Percentiles rank a stretch among this genome's conserved stretches.
These are phyloP conservation scores for Conops quadrifasciatus DNA, from an alignment of 2,888 invertebrate species.

Conservation along the genomic window DNA sequence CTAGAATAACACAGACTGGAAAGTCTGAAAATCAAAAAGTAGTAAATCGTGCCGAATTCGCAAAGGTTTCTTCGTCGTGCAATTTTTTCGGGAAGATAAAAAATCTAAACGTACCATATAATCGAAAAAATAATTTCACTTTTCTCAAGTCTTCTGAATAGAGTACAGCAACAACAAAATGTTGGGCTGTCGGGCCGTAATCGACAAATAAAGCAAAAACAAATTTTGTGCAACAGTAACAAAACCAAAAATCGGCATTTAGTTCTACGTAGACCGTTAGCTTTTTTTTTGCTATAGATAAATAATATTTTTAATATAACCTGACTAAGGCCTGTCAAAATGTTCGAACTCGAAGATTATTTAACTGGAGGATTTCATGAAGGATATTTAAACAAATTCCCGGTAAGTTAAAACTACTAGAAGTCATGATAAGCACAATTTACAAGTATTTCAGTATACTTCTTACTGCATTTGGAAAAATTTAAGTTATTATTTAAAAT, in stretches of 20 bases:
- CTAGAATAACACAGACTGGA: constrained; percentile 16
- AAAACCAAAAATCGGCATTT: not conserved
- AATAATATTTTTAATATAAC: not conserved
- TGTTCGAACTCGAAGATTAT: constrained; percentile 78
- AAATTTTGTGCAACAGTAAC: constrained; percentile 2
- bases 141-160: not conserved
- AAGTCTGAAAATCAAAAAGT: constrained; percentile 21
- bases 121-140: not conserved
- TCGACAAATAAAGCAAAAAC: constrained; percentile 15
- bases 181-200: not conserved
- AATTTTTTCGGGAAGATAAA: not conserved
- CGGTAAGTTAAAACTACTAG: constrained; percentile 68
- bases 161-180: constrained; percentile 20
- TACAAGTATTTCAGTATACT: not conserved
- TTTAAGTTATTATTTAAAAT: not conserved
- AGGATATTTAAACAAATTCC: constrained; percentile 73
- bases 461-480: not conserved
- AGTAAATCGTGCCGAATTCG: constrained; percentile 8
- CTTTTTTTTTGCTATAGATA: not conserved
- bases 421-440: not conserved
- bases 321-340: constrained; percentile 56
- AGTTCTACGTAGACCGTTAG: constrained; percentile 4
- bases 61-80: no score
- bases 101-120: not conserved
- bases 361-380: constrained; percentile 72